Conservation (phyloP, 1,140 invertebrate species). For the Cylas formicarius region DNA sequence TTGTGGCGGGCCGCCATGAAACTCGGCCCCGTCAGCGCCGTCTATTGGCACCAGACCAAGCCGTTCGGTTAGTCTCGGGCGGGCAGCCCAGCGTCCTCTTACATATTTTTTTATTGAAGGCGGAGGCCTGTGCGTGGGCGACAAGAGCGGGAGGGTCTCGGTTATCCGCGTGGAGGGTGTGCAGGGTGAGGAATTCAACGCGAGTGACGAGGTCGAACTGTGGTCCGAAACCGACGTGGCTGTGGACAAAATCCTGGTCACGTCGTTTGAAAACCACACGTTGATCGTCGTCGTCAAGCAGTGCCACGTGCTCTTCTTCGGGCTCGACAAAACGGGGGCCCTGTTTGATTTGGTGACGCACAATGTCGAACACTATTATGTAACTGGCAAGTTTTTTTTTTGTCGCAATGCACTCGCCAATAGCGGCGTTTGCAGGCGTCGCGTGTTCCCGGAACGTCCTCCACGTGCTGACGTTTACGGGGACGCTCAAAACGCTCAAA, state of each 20-base stretch:
- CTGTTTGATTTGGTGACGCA: conserved; percentile 20
- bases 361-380: conserved; percentile 22
- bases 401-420: not conserved
- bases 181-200: conserved; percentile 8
- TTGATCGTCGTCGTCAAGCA: conserved; percentile 25
- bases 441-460: conserved; percentile 21
- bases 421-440: conserved; percentile 26
- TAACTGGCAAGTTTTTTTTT: conserved; percentile 19
- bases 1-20: conserved; percentile 17
- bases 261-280: conserved; percentile 13
- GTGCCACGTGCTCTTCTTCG: conserved; percentile 22
- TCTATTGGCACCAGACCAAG: conserved; percentile 24
- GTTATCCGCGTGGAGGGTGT: conserved; percentile 19
- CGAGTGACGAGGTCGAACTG: conserved; percentile 22
- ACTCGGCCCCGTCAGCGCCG: conserved; percentile 16
- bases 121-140: conserved; percentile 21
- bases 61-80: conserved; percentile 18
- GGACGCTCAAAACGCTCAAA: conserved; percentile 26
- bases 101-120: conserved; percentile 13
- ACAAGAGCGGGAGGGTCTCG: conserved; percentile 23
- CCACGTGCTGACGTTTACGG: conserved; percentile 25
- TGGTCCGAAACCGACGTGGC: conserved; percentile 19
- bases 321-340: conserved; percentile 14
- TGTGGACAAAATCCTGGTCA: conserved; percentile 23
- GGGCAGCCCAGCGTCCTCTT: too few relatives aligned